Percentiles rank a stretch among this genome's conserved stretches.
Conservation (phyloP, 2,888 invertebrate genomes). For the Cerceris rybyensis region DNA sequence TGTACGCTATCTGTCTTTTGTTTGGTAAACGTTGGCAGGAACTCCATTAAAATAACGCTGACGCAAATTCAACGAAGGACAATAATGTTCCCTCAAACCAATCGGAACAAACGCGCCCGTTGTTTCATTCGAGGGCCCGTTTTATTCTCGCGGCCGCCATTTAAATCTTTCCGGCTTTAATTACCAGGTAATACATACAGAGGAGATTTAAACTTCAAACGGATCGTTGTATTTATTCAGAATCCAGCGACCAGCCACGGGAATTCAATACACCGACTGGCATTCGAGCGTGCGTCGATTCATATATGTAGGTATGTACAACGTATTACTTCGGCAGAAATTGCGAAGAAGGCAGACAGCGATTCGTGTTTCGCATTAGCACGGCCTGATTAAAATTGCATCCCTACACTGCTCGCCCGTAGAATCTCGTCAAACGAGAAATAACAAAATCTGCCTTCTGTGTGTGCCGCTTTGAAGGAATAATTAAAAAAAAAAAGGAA, state of each 20-base stretch:
- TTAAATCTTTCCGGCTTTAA: constrained; percentile 39
- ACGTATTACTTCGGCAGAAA: constrained; percentile 1
- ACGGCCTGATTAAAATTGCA: constrained; percentile 17
- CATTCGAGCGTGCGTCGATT: constrained; percentile 20
- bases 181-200: constrained; percentile 51
- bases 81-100: constrained; percentile 5
- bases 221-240: constrained; percentile 27
- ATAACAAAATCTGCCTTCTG: constrained; percentile 17
- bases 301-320: not conserved
- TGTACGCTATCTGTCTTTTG: not conserved
- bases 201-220: constrained; percentile 32
- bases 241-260: constrained; percentile 4
- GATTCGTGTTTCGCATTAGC: constrained; percentile 41
- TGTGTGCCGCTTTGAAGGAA: not conserved
- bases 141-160: constrained; percentile 18
- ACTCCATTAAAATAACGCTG: constrained; percentile 29
- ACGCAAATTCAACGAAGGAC: not conserved
- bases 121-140: constrained; percentile 28
- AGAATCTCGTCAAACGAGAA: constrained; percentile 18
- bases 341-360: not conserved
- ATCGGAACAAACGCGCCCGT: constrained; percentile 45
- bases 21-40: not conserved
- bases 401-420: not conserved
- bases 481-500: not conserved
- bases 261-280: not conserved